Conservation (phyloP, 1,140 invertebrate species). For the Psilanteris sp. region DNA sequence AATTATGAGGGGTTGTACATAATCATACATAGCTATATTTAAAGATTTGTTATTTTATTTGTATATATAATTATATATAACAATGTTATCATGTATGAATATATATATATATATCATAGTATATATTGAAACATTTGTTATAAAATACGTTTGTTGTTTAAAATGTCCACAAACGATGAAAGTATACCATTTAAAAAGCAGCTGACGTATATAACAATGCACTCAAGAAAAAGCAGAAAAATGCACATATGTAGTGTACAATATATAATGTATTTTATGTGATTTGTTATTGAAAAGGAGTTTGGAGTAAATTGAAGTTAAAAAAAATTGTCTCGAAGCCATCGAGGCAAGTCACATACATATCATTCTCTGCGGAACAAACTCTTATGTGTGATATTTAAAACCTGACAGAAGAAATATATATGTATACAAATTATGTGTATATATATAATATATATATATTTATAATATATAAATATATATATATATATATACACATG, state of each 20-base stretch:
- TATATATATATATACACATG: conserved; percentile 61
- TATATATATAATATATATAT: conserved; percentile 62
- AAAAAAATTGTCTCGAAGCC: conserved; percentile 56
- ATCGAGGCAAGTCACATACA: conserved; percentile 71
- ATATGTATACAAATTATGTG: conserved; percentile 65
- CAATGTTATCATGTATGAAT: conserved; percentile 14
- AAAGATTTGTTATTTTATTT: background rate
- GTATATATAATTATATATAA: conserved; percentile 26
- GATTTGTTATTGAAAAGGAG: conserved; percentile 56
- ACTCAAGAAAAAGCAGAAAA: conserved; percentile 39
- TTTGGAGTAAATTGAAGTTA: too few relatives aligned
- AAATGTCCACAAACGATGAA: conserved; percentile 48
- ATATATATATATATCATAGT: too few relatives aligned
- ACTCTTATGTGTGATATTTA: conserved; percentile 74
- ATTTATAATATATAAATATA: conserved; percentile 63
- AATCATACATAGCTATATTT: conserved; percentile 3
- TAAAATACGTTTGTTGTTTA: conserved; percentile 32
- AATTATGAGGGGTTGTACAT: conserved; percentile 1
- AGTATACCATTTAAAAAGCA: conserved; percentile 37
- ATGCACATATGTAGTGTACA: conserved; percentile 58
- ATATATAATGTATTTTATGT: conserved; percentile 60
- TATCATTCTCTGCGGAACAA: conserved; percentile 78
- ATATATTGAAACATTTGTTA: conserved; percentile 31
- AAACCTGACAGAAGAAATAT: conserved; percentile 48
- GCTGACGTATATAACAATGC: conserved; percentile 55